A percentile compares a stretch with the other conserved stretches of the same genome.
These are phyloP conservation scores for Orycteropus afer DNA, from an alignment of 2,113 vertebrate species.

Conservation along the genomic window DNA sequence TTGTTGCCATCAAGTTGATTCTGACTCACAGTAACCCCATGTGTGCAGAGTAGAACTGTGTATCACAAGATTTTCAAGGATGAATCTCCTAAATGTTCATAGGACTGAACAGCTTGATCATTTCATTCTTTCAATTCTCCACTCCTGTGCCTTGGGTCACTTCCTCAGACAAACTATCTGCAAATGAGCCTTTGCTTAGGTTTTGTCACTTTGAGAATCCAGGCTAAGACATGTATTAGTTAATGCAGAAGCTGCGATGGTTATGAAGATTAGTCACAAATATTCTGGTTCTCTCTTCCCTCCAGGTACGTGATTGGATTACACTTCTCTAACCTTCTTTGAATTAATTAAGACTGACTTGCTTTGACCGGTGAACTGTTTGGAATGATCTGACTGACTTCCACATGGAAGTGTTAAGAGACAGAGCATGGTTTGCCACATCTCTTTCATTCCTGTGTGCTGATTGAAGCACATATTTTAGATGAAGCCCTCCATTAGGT, in stretches of 20 bases:
- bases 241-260: not conserved
- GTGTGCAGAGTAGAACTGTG: too few species aligned
- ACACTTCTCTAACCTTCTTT: not conserved
- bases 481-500: not conserved
- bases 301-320: not conserved
- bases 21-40: too few species aligned
- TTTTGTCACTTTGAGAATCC: not conserved
- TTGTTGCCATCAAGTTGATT: too few species aligned
- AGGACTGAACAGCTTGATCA: too few species aligned
- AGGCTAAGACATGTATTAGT: not conserved
- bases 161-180: too few species aligned
- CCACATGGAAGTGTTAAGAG: not conserved
- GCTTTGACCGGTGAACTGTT: not conserved
- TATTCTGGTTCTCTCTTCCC: not conserved
- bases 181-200: not conserved
- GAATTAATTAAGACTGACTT: not conserved
- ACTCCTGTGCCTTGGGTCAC: too few species aligned
- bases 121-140: too few species aligned
- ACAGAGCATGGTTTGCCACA: not conserved
- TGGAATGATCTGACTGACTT: not conserved
- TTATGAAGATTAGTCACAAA: not conserved
- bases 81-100: too few species aligned
- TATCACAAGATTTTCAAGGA: too few species aligned
- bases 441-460: not conserved
- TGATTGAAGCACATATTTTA: not conserved